Evolutionary conservation across 2,888 invertebrate species (phyloP).

Genomic region (Julus scanicus): DNA sequence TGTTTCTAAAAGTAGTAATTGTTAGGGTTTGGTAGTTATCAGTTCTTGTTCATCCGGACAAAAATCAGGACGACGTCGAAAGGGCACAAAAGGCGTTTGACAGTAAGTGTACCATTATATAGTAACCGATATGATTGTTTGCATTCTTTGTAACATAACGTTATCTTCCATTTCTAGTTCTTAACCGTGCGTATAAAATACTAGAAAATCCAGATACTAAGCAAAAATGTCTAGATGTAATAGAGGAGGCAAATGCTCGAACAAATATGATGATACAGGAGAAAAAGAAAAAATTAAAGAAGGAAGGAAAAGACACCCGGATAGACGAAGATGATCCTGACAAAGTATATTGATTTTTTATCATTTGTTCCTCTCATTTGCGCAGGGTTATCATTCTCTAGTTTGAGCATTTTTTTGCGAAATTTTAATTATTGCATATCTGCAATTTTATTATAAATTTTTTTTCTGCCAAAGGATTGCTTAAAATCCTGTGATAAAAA

Average conservation of each 20-base stretch:
- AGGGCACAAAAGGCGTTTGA: constrained; percentile 81
- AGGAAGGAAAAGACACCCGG: constrained; percentile 78
- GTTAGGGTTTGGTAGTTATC: constrained; percentile 74
- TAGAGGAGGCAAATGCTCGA: constrained; percentile 95
- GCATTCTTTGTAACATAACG: constrained; percentile 80
- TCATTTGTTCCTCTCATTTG: not conserved
- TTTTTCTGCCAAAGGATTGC: too few relatives aligned
- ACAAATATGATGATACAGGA: constrained; percentile 94
- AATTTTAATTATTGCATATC: too few relatives aligned
- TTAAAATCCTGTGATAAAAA: not conserved
- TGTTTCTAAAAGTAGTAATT: constrained; percentile 38
- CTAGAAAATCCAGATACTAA: constrained; percentile 94
- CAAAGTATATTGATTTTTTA: constrained; percentile 63
- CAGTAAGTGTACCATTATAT: constrained; percentile 68
- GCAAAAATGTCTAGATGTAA: constrained; percentile 93
- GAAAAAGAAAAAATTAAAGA: constrained; percentile 92
- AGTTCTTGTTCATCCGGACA: constrained; percentile 98
- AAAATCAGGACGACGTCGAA: constrained; percentile 95
- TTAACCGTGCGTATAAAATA: constrained; percentile 95
- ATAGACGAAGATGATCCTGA: constrained; percentile 77
- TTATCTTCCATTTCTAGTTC: constrained; percentile 70
- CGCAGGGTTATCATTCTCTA: not conserved
- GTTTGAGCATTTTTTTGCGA: too few relatives aligned
- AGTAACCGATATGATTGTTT: constrained; percentile 70
- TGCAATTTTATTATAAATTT: too few relatives aligned